Evolutionary conservation across 2,888 invertebrate species (phyloP).

Genomic region (Drosophila siamana): DNA sequence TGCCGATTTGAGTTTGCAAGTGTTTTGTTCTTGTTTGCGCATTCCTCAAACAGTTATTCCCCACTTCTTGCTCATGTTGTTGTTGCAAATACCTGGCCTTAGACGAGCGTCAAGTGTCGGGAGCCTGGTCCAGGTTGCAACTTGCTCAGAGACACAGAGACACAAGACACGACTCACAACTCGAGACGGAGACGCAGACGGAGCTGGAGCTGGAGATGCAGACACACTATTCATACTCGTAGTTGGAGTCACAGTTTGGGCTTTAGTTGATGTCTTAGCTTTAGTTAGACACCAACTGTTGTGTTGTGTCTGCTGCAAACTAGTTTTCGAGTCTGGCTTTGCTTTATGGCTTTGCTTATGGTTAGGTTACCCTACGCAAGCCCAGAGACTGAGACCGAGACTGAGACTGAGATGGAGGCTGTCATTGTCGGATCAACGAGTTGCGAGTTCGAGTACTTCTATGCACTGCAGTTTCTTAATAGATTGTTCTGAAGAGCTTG

Average conservation of each 20-base stretch:
- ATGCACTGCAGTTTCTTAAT: constrained; percentile 10
- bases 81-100: constrained; percentile 66
- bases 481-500: constrained; percentile 27
- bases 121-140: constrained; percentile 36
- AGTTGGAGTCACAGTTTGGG: constrained; percentile 24
- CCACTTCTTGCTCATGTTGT: constrained; percentile 22
- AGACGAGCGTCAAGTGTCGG: constrained; percentile 71
- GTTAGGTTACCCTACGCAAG: constrained; percentile 33
- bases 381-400: constrained; percentile 19
- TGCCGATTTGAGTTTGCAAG: constrained; percentile 54
- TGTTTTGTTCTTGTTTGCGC: constrained; percentile 74
- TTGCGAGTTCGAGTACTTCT: not conserved
- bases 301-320: constrained; percentile 55
- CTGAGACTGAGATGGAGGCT: not conserved
- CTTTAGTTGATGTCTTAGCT: constrained; percentile 27
- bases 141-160: constrained; percentile 7
- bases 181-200: not conserved
- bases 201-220: not conserved
- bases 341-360: constrained; percentile 22
- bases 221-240: not conserved
- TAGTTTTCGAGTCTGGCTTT: constrained; percentile 51
- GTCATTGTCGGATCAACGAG: constrained; percentile 13
- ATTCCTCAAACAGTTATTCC: constrained; percentile 67
- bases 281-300: constrained; percentile 18
- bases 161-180: constrained; percentile 11